Evolutionary conservation across 2,797 vertebrate genomes (phyloP).

Genomic region (Xenopus petersii): DNA sequence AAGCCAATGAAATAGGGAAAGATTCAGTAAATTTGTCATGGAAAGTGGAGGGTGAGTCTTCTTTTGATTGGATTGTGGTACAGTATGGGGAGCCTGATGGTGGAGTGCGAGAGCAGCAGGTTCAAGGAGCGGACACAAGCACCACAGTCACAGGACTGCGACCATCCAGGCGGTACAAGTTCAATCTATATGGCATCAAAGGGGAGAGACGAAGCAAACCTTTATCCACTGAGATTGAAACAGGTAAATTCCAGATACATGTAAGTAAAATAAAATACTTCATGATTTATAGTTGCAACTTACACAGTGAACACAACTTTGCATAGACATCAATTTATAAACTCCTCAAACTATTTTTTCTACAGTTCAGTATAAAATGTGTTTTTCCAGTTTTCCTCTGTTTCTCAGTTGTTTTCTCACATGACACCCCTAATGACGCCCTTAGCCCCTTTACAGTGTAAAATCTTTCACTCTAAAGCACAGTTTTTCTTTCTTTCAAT

Average conservation of each 20-base stretch:
- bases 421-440: too few species aligned
- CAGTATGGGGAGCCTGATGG: slow-evolving; percentile 55
- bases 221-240: slow-evolving; percentile 43
- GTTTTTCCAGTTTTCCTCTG: too few species aligned
- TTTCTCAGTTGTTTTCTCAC: too few species aligned
- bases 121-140: slow-evolving; percentile 33
- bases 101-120: slow-evolving; percentile 46
- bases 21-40: slow-evolving; percentile 56
- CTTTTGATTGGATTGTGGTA: slow-evolving; percentile 54
- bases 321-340: too few species aligned
- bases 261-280: too few species aligned
- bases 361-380: too few species aligned
- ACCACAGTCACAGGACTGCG: slow-evolving; percentile 32
- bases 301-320: too few species aligned
- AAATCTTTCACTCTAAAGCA: too few species aligned
- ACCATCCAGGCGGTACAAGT: slow-evolving; percentile 51
- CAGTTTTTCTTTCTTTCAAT: background rate
- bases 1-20: slow-evolving; percentile 34
- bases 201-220: slow-evolving; percentile 52
- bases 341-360: too few species aligned
- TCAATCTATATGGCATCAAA: slow-evolving; percentile 51
- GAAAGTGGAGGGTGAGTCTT: slow-evolving; percentile 44
- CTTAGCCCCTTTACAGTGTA: too few species aligned
- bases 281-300: too few species aligned
- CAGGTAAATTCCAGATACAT: slow-evolving; percentile 23